Conservation (phyloP, 2,797 vertebrate genomes). For the Gephyroberyx darwinii region DNA sequence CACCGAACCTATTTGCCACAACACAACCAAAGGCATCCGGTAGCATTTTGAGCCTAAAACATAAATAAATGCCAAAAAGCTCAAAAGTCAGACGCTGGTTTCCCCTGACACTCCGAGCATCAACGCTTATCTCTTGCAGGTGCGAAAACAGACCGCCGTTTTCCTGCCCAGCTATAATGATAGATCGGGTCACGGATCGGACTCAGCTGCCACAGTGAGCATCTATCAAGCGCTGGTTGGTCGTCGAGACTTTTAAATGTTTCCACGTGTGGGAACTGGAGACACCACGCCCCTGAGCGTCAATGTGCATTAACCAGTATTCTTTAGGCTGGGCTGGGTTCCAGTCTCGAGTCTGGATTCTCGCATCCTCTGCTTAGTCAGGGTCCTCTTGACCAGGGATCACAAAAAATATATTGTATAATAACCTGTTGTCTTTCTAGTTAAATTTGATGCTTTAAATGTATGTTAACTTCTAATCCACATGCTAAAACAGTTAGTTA, state of each 20-base stretch:
- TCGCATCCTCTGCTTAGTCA: too few relatives aligned
- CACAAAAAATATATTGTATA: too few relatives aligned
- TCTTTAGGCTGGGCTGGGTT: background rate
- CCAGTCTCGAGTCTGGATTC: background rate
- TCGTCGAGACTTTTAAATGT: slow-evolving; percentile 56
- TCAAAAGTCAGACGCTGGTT: background rate
- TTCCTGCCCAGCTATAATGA: background rate
- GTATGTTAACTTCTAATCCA: too few relatives aligned
- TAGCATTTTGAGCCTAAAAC: slow-evolving; percentile 77
- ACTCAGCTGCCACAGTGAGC: background rate
- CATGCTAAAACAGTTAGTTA: too few relatives aligned
- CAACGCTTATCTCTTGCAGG: background rate
- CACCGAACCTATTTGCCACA: slow-evolving; percentile 89
- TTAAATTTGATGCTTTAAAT: too few relatives aligned
- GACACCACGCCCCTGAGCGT: slow-evolving; percentile 68
- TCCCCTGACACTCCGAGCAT: background rate
- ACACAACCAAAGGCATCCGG: slow-evolving; percentile 89
- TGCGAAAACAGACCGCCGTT: slow-evolving; percentile 5
- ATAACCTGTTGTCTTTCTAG: too few relatives aligned
- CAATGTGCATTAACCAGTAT: slow-evolving; percentile 36
- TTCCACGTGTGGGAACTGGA: slow-evolving; percentile 57
- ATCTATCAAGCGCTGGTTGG: background rate
- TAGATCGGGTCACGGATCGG: background rate
- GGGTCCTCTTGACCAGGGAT: too few relatives aligned
- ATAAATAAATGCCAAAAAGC: too few relatives aligned